Percentiles rank a stretch among this genome's conserved stretches.
Conservation (phyloP, 1,140 invertebrate genomes). For the Battus philenor region DNA sequence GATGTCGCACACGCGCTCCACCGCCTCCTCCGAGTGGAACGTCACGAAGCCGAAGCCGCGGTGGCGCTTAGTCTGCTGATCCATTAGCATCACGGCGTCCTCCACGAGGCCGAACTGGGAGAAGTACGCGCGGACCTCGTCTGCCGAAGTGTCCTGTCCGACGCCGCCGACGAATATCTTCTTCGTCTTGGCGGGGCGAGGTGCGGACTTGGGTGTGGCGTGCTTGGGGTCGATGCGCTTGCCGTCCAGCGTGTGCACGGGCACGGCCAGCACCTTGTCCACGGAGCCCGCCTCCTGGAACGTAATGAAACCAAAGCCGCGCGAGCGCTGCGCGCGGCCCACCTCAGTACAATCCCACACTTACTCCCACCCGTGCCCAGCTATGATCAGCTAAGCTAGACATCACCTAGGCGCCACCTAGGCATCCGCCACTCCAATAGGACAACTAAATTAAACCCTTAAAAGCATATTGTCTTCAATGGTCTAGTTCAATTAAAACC, state of each 20-base stretch:
- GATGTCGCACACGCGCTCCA: slow-evolving; percentile 93
- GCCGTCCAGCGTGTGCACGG: slow-evolving; percentile 94
- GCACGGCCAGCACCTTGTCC: slow-evolving; percentile 87
- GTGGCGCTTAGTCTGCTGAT: slow-evolving; percentile 94
- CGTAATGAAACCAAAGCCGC: slow-evolving; percentile 95
- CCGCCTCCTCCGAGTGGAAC: slow-evolving; percentile 93
- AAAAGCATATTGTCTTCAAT: too few species aligned
- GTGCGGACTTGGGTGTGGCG: slow-evolving; percentile 93
- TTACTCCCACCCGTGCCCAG: not conserved
- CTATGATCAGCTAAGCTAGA: not conserved
- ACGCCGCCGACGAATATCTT: slow-evolving; percentile 95
- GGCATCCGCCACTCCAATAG: not conserved
- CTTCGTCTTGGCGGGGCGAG: slow-evolving; percentile 91
- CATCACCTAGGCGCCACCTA: not conserved
- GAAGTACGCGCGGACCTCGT: slow-evolving; percentile 94
- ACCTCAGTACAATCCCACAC: slow-evolving; percentile 21
- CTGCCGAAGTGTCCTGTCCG: slow-evolving; percentile 92
- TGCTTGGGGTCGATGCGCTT: slow-evolving; percentile 97
- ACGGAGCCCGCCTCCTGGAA: slow-evolving; percentile 92
- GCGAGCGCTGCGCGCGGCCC: slow-evolving; percentile 84
- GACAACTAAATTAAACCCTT: too few species aligned
- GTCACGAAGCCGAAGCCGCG: slow-evolving; percentile 94
- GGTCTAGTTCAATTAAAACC: too few species aligned
- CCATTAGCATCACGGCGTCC: slow-evolving; percentile 96
- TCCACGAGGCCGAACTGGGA: slow-evolving; percentile 94